A percentile compares a stretch with the other conserved stretches of the same genome.
phyloP scores from a whole-genome alignment of 2,113 vertebrate genomes.

The Epinephelus lanceolatus region DNA sequence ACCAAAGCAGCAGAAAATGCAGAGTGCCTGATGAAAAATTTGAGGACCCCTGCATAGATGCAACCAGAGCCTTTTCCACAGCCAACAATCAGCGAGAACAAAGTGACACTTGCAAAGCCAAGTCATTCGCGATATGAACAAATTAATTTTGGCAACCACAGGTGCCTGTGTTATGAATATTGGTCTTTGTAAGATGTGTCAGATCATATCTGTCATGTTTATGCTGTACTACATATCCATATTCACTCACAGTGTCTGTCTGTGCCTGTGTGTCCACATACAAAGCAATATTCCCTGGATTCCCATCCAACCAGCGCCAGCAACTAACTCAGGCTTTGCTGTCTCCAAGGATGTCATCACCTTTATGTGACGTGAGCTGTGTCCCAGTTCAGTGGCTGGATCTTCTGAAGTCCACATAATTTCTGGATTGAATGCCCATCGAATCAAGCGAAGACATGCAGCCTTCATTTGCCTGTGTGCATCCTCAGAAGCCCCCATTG shows the following conservation, averaged over 20 bases:
- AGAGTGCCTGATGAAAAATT: neutral
- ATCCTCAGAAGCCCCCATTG: neutral
- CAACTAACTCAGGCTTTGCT: conserved; percentile 6
- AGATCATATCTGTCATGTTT: neutral
- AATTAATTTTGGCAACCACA: neutral
- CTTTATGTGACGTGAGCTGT: conserved; percentile 2
- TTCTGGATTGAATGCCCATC: neutral
- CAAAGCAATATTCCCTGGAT: conserved; percentile 3
- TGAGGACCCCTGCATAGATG: neutral
- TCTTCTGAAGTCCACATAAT: neutral
- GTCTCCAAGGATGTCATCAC: conserved; percentile 37
- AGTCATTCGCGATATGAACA: neutral
- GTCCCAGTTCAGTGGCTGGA: neutral
- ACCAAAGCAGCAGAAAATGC: conserved; percentile 7
- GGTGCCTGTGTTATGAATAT: neutral
- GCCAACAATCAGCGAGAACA: neutral
- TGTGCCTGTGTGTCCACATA: neutral
- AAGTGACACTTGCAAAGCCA: neutral
- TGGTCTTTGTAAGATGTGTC: neutral
- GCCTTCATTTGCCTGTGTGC: neutral
- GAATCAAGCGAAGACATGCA: conserved; percentile 1
- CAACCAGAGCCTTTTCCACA: neutral
- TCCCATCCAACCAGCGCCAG: conserved; percentile 12
- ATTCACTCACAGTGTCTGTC: neutral
- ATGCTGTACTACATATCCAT: neutral